Evolutionary conservation across 2,113 vertebrate genomes (phyloP).

Genomic region (human (Homo sapiens)): DNA sequence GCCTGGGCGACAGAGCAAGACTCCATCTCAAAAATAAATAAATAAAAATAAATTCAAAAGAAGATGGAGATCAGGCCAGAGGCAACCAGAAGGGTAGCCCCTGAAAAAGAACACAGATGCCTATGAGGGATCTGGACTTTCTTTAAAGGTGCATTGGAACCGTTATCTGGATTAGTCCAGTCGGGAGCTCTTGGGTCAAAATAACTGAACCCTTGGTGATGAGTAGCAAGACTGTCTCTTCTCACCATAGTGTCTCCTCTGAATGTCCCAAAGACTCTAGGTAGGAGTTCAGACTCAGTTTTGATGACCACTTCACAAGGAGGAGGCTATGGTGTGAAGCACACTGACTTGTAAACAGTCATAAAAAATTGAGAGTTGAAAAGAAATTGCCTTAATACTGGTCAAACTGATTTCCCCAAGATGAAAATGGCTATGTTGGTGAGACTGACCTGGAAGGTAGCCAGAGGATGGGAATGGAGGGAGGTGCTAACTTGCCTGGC

Average conservation of each 20-base stretch:
- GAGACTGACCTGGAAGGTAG: not conserved
- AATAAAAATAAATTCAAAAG: not conserved
- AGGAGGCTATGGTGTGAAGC: not conserved
- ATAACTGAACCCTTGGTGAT: not conserved
- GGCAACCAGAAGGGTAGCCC: not conserved
- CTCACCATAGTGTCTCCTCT: no score
- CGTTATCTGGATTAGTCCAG: not conserved
- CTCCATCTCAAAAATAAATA: no score
- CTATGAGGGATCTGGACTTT: not conserved
- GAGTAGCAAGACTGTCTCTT: not conserved
- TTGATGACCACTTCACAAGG: not conserved
- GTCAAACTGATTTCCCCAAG: conserved; percentile 10
- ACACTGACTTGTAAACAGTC: not conserved
- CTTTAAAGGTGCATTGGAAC: not conserved
- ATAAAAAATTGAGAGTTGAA: not conserved
- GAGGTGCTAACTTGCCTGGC: not conserved
- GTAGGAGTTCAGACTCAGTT: not conserved
- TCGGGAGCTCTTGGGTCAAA: not conserved
- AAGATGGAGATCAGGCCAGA: not conserved
- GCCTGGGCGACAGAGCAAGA: no score
- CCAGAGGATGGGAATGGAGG: not conserved
- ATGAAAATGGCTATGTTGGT: not conserved
- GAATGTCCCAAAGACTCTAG: not conserved
- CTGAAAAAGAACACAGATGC: not conserved
- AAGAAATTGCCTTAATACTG: not conserved